A percentile compares a stretch with the other conserved stretches of the same genome.
Conservation (phyloP, 2,888 invertebrate genomes). For the Schrankia costaestrigalis region DNA sequence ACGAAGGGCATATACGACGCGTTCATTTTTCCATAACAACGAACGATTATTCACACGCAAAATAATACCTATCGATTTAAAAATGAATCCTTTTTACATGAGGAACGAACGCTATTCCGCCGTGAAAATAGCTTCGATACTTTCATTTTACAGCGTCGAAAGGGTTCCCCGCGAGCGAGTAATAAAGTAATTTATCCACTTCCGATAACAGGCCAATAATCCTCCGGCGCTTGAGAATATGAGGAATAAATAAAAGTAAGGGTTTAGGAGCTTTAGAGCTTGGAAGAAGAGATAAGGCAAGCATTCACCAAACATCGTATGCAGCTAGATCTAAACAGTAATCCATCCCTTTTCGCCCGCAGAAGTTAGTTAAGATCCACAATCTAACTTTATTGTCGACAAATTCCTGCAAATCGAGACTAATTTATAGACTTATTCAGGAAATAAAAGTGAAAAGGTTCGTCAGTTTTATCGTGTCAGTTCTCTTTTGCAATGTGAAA, state of each 20-base stretch:
- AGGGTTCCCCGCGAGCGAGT: constrained; percentile 60
- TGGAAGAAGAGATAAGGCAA: constrained; percentile 34
- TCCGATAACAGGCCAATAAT: constrained; percentile 73
- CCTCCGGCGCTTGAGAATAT: constrained; percentile 48
- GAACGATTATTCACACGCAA: constrained; percentile 37
- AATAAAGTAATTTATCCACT: constrained; percentile 77
- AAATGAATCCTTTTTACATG: constrained; percentile 54
- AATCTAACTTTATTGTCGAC: constrained; percentile 16
- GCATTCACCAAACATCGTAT: constrained; percentile 17
- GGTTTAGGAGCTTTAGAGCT: constrained; percentile 29
- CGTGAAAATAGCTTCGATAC: constrained; percentile 56
- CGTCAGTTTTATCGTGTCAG: too few relatives aligned
- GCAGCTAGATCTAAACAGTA: constrained; percentile 22
- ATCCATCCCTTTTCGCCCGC: constrained; percentile 12
- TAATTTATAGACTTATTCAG: too few relatives aligned
- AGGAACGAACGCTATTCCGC: constrained; percentile 57
- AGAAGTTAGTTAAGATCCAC: constrained; percentile 23
- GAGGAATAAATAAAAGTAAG: constrained; percentile 53
- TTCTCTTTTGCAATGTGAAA: too few relatives aligned
- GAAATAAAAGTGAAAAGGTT: too few relatives aligned
- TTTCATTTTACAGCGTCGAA: constrained; percentile 48
- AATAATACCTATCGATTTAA: constrained; percentile 59
- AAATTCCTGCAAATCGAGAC: too few relatives aligned
- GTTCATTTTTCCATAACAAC: constrained; percentile 42
- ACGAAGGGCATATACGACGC: constrained; percentile 28